Evolutionary conservation across 2,797 vertebrate species (phyloP).

Genomic region (Corythornis leucogaster): DNA sequence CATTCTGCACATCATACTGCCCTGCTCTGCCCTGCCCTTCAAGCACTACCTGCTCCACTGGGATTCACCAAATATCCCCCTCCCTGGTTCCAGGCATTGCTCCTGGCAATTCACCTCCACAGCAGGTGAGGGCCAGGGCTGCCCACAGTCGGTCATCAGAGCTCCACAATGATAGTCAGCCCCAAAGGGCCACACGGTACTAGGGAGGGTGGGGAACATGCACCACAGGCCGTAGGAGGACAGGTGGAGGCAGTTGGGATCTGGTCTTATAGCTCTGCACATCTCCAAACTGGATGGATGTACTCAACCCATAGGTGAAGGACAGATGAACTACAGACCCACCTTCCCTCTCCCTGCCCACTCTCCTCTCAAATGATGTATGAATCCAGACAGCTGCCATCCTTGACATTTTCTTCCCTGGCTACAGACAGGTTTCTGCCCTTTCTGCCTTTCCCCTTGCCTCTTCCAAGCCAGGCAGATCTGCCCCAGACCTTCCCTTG

Average conservation of each 20-base stretch:
- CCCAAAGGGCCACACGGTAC: neutral
- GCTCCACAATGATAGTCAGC: neutral
- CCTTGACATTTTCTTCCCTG: conserved; percentile 18
- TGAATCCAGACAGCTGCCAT: neutral
- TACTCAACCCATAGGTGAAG: neutral
- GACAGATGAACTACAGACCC: neutral
- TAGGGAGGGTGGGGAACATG: neutral
- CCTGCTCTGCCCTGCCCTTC: neutral
- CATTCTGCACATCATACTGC: rapidly evolving
- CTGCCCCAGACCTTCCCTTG: neutral
- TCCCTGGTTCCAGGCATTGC: neutral
- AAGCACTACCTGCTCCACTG: neutral
- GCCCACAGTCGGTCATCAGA: rapidly evolving
- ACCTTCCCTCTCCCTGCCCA: neutral
- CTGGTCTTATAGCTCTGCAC: neutral
- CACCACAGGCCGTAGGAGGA: rapidly evolving
- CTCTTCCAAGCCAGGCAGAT: neutral
- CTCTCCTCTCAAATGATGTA: neutral
- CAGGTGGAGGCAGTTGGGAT: neutral
- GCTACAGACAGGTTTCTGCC: neutral
- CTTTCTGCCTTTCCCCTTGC: neutral
- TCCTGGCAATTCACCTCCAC: neutral
- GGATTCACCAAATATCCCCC: neutral
- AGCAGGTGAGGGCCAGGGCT: neutral
- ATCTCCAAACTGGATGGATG: conserved; percentile 10